Evolutionary conservation across 2,797 vertebrate genomes (phyloP).

Genomic region (Sebastes diaconus): DNA sequence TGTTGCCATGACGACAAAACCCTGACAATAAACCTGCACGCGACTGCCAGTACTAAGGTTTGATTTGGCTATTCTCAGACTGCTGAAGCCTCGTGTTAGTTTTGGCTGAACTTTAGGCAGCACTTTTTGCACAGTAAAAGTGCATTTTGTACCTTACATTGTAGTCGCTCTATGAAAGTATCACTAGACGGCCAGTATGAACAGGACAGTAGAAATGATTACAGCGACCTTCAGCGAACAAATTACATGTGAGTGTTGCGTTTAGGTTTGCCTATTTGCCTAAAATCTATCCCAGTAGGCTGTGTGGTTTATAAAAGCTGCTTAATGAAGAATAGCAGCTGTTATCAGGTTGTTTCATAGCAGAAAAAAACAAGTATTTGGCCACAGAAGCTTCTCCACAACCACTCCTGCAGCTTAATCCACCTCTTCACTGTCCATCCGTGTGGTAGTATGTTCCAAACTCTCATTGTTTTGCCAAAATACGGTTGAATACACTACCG

Average conservation of each 20-base stretch:
- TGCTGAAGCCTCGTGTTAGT: neutral
- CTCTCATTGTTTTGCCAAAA: neutral
- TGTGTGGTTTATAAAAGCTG: neutral
- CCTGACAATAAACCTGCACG: neutral
- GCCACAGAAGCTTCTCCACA: neutral
- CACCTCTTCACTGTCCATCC: neutral
- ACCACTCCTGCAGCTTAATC: neutral
- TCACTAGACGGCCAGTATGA: neutral
- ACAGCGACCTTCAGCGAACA: neutral
- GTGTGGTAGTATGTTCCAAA: neutral
- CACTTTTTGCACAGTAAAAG: neutral
- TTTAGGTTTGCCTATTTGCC: neutral
- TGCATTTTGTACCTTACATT: neutral
- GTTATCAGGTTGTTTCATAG: neutral
- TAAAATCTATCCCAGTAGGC: neutral
- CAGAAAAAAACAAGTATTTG: neutral
- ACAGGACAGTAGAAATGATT: neutral
- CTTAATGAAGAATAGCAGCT: conserved; percentile 6
- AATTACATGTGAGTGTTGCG: neutral
- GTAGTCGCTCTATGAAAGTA: neutral
- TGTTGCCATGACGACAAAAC: neutral
- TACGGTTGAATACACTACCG: neutral
- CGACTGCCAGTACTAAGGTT: neutral
- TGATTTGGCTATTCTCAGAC: neutral
- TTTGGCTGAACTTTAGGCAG: neutral